phyloP scores from a whole-genome alignment of 2,797 vertebrate species.

The Okamejei kenojei region DNA sequence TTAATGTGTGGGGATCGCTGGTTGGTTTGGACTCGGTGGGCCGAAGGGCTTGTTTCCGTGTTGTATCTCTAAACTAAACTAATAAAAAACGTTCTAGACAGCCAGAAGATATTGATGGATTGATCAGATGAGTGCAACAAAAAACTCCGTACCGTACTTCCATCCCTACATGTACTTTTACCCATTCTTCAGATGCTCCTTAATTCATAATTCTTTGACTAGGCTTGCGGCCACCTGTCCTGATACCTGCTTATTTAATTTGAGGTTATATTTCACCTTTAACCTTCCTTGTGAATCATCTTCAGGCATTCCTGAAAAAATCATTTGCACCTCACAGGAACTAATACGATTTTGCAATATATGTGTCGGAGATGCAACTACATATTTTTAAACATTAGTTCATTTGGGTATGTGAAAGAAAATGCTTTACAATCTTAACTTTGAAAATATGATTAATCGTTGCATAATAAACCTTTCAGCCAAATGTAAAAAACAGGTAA shows the following conservation, averaged over 20 bases:
- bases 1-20: no score
- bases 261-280: neutral
- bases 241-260: neutral
- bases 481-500: neutral
- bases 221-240: neutral
- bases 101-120: no score
- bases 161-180: neutral
- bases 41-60: no score
- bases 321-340: neutral
- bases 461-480: neutral
- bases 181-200: neutral
- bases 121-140: no score
- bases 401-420: neutral
- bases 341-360: neutral
- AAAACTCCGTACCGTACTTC: neutral
- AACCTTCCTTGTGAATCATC: neutral
- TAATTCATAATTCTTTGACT: neutral
- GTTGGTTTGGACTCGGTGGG: no score
- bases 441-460: neutral
- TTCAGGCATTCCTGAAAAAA: neutral
- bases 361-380: neutral
- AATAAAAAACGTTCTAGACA: no score
- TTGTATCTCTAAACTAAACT: no score
- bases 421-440: neutral
- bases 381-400: neutral